phyloP scores from a whole-genome alignment of 2,113 vertebrate genomes.

The Rousettus leschenaultii region DNA sequence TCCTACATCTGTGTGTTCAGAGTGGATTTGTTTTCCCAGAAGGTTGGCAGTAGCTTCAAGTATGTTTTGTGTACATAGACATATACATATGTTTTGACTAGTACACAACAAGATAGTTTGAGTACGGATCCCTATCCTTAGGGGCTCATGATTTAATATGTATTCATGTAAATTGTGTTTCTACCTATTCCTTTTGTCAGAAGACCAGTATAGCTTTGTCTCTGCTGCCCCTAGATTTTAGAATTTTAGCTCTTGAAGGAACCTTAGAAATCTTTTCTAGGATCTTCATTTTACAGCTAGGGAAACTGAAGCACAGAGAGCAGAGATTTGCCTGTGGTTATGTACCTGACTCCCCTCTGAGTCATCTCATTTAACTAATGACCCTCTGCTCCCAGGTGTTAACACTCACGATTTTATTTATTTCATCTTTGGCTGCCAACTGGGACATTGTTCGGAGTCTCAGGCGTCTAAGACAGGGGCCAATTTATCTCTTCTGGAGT shows the following conservation, averaged over 20 bases:
- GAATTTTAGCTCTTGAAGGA: background rate
- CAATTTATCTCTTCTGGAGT: background rate
- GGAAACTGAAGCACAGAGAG: background rate
- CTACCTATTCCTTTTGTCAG: background rate
- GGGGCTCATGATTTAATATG: background rate
- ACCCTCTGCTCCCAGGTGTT: background rate
- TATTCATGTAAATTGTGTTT: background rate
- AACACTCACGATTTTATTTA: background rate
- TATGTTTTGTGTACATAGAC: background rate
- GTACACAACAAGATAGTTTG: background rate
- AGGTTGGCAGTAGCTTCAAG: background rate
- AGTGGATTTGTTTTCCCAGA: background rate
- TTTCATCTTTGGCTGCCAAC: rapidly evolving
- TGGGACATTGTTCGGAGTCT: no score
- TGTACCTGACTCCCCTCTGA: background rate
- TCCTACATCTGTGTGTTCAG: background rate
- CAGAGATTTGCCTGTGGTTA: background rate
- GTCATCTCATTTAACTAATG: background rate
- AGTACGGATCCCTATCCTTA: background rate
- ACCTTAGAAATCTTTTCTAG: background rate
- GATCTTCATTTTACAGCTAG: background rate
- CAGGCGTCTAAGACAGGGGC: rapidly evolving
- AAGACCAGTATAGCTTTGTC: background rate
- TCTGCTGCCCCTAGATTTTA: background rate
- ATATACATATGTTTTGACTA: background rate